Conservation (phyloP, 1,140 invertebrate species). For the Drosophila carrolli region DNA sequence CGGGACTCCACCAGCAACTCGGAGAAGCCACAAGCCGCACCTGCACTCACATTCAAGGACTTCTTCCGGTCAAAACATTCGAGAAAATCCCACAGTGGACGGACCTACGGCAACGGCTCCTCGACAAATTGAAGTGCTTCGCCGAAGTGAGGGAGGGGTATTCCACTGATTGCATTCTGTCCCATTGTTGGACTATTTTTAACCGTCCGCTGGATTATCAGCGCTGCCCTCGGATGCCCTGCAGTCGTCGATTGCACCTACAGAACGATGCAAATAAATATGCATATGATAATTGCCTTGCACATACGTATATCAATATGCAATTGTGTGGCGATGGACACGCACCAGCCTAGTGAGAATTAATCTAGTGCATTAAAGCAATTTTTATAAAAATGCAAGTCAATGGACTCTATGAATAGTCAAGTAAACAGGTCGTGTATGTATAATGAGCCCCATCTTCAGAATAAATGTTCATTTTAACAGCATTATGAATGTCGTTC, state of each 20-base stretch:
- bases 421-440: constrained; percentile 24
- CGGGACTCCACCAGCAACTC: constrained; percentile 65
- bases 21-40: constrained; percentile 47
- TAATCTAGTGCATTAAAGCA: constrained; percentile 38
- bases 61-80: constrained; percentile 62
- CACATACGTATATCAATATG: constrained; percentile 13
- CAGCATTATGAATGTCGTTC: constrained; percentile 22
- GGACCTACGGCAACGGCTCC: constrained; percentile 56
- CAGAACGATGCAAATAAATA: constrained; percentile 45
- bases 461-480: constrained; percentile 23
- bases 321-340: constrained; percentile 31
- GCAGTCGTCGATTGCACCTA: constrained; percentile 65
- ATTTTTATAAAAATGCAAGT: constrained; percentile 45
- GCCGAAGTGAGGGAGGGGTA: constrained; percentile 6
- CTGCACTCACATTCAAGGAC: constrained; percentile 61
- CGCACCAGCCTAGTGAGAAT: constrained; percentile 32
- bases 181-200: constrained; percentile 59
- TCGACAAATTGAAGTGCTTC: constrained; percentile 63
- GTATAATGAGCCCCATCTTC: constrained; percentile 21
- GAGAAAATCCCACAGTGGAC: constrained; percentile 36
- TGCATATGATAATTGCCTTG: constrained; percentile 23
- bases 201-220: constrained; percentile 60
- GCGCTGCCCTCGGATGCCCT: constrained; percentile 43
- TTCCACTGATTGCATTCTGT: constrained; percentile 33
- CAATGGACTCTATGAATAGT: constrained; percentile 34